Percentiles rank a stretch among this genome's conserved stretches.
Conservation (phyloP, 92 coral and sea anemone genomes). For the Zoanthus sansibaricus region DNA sequence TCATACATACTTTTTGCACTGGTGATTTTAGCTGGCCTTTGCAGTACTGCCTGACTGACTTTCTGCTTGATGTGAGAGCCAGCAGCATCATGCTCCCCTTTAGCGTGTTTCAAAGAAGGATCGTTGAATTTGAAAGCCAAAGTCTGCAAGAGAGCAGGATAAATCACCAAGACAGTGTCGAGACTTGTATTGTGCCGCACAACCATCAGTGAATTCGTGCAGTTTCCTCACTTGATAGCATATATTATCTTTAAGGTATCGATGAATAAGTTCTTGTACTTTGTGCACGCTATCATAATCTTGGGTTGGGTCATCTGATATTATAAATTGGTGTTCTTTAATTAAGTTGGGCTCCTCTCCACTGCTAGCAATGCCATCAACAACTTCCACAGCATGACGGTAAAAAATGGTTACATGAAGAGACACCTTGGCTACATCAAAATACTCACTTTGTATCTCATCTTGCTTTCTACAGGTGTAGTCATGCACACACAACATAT, state of each 20-base stretch:
- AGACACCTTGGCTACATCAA: background rate
- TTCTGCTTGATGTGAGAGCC: background rate
- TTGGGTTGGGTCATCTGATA: slow-evolving; percentile 1
- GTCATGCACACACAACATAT: background rate
- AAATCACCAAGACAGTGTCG: slow-evolving; percentile 23
- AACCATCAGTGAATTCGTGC: too few relatives aligned
- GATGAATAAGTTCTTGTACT: too few relatives aligned
- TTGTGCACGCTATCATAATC: background rate
- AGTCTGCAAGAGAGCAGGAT: slow-evolving; percentile 34
- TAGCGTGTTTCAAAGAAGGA: slow-evolving; percentile 22
- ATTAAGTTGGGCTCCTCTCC: slow-evolving; percentile 3
- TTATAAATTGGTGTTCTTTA: background rate
- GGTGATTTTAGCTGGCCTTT: background rate
- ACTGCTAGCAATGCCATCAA: background rate
- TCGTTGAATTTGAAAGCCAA: slow-evolving; percentile 25
- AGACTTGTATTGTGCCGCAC: too few relatives aligned
- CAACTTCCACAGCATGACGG: background rate
- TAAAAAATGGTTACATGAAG: slow-evolving; percentile 4
- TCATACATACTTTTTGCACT: background rate
- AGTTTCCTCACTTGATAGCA: too few relatives aligned
- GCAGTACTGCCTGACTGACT: background rate
- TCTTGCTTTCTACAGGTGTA: slow-evolving; percentile 8
- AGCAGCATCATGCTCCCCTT: background rate
- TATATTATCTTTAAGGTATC: too few relatives aligned
- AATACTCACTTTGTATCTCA: background rate